These are phyloP conservation scores for pig (Sus scrofa) DNA, from an alignment of 2,113 vertebrate species.

Conservation along the genomic window T2T-Sscrofa CM000824.6:204688501-204689000, in stretches of 20 bases:
- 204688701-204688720: background rate
- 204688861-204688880: background rate
- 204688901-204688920: background rate
- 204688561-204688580: conserved; percentile 30
- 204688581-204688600: background rate
- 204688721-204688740: background rate
- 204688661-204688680: background rate
- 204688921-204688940: background rate
- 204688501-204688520: background rate
- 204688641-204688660: background rate
- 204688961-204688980: background rate
- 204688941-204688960: background rate
- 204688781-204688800: background rate
- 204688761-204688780: background rate
- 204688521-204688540: background rate
- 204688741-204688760: background rate
- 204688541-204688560: conserved; percentile 3
- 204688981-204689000: background rate
- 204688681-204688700: background rate
- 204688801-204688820: background rate
- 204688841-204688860: background rate
- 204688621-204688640: background rate
- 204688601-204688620: background rate
- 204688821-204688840: background rate
- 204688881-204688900: background rate